Evolutionary conservation across 2,797 vertebrate species (phyloP), one percentile per base, ranked within the genome.

Genomic region (Spea hammondii): DNA sequence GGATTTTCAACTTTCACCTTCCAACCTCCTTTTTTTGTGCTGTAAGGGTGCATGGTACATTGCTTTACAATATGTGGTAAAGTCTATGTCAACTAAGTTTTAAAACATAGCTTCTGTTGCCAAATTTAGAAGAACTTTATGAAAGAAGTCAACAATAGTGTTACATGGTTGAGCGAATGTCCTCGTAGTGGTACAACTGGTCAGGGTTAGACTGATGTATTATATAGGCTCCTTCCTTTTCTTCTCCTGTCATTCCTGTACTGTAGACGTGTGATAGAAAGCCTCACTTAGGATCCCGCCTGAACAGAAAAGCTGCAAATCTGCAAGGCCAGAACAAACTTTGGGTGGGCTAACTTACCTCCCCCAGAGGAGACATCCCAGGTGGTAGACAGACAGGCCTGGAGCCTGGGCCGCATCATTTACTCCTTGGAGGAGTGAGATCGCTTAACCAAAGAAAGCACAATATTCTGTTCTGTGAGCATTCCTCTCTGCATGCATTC

Each of bases 281-380:
- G 65, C 72, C 51, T 9, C 72, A 45, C 51, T 77, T 44, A 69
- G 59, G 32, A 17, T 62, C n/a, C 59, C 8, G 46, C 65, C 32
- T 66, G 47, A 85, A 86, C 84, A 86, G 86, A 79, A 68, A 84
- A 10, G 47, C 82, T 80, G 80, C 84, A 82, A 32, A 82, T 83
- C 88, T 90, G 85, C 85, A 80, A 82, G 82, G 85, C 86, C 82
- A 79, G 91, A 85, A 87, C 86, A 89, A 90, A 86, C 88, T 93
- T 90, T 97, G 95, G 94, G 95, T 96, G 96, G 95, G 94, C 95
- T 88, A 82, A 87, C 84, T 90, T 91, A 88, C 91, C 84, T 87
- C 89, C 94, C 94, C 94, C 94, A 64, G 78, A 85, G 90, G 93
- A 90, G 92, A 92, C 91, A 86, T 95, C 90, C 87, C 93, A 91